Conservation (phyloP, 2,113 vertebrate genomes). For the Cololabis saira region DNA sequence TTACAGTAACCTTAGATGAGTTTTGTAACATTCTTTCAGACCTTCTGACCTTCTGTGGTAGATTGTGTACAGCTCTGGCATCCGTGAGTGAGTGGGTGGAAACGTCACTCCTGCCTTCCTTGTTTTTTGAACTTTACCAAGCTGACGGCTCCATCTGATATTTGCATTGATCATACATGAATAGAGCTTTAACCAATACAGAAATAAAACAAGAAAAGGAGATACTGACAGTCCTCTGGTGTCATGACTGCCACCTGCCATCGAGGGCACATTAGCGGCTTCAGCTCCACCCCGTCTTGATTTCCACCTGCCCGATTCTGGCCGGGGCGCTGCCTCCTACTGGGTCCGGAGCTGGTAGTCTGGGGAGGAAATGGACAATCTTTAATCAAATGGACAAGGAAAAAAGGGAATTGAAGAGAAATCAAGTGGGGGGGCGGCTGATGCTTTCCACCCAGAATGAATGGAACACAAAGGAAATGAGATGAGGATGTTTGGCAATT, state of each 20-base stretch:
- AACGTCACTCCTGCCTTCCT: slow-evolving; percentile 58
- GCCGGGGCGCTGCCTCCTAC: slow-evolving; percentile 72
- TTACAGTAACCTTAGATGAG: slow-evolving; percentile 52
- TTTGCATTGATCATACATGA: slow-evolving; percentile 65
- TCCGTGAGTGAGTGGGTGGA: slow-evolving; percentile 43
- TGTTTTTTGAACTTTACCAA: slow-evolving; percentile 13
- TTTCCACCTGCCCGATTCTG: slow-evolving; percentile 61
- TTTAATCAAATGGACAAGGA: slow-evolving; percentile 76
- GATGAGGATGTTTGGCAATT: slow-evolving; percentile 76
- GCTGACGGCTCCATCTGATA: slow-evolving; percentile 41
- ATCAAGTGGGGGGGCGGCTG: slow-evolving; percentile 69
- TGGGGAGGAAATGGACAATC: slow-evolving; percentile 77
- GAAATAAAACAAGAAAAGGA: slow-evolving; percentile 45
- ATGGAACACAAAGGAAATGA: slow-evolving; percentile 75
- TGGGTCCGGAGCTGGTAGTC: slow-evolving; percentile 86
- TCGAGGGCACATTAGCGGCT: slow-evolving; percentile 52
- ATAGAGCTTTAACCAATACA: slow-evolving; percentile 50
- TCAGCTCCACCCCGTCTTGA: slow-evolving; percentile 46
- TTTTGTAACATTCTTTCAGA: slow-evolving; percentile 51
- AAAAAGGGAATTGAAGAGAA: slow-evolving; percentile 60
- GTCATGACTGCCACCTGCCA: slow-evolving; percentile 69
- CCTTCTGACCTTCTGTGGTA: slow-evolving; percentile 36
- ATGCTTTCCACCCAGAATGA: slow-evolving; percentile 71
- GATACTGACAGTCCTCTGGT: slow-evolving; percentile 55
- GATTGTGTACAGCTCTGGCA: slow-evolving; percentile 44